Evolutionary conservation across 2,888 invertebrate genomes (phyloP), one percentile per base, ranked within the genome.

Genomic region (Drosophila kuntzei): DNA sequence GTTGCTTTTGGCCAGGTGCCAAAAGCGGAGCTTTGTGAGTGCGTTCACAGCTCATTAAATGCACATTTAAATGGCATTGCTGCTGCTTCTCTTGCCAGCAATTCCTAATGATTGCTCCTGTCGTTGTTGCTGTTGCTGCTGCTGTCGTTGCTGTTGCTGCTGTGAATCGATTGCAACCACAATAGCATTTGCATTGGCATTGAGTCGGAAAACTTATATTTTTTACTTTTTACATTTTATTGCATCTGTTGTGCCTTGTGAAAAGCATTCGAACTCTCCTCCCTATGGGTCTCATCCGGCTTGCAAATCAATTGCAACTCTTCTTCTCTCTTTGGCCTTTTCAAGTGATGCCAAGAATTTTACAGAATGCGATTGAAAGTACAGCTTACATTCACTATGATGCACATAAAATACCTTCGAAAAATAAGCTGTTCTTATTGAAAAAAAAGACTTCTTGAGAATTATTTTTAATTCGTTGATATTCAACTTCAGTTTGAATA

Each of bases 21-120:
- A 74, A 73, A 29, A 57, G 71, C 61, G 65, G 54, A 55, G 67
- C 64, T 61, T 62, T 67, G 63, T 41, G 60, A 64, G 57, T 68
- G 74, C 75, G 63, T 84, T 87, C 69, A 81, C 88, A 78, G 85
- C 79, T 85, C 82, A 82, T 82, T 87, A 82, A 85, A 71, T 77
- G 87, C 72, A 76, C 60, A 76, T 76, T 69, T 63, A 44, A 50
- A 41, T 32, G n/a, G 20, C 34, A 49, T 32, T 54, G 61, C 39
- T 44, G 53, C 49, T 37, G 18, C 27, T 27, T 6, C 14, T 50
- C 25, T 41, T 34, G 14, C 36, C 29, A 32, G 44, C 53, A 18
- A 18, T 16, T 36, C 25, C 22, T 50, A 58, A 58, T 57, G 57
- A 63, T 44, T 64, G 20, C 55, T 36, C n/a, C 44, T 47, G 47